These are phyloP conservation scores for Pemphredon lugubris DNA, from an alignment of 2,888 invertebrate genomes.

Conservation along the genomic window DNA sequence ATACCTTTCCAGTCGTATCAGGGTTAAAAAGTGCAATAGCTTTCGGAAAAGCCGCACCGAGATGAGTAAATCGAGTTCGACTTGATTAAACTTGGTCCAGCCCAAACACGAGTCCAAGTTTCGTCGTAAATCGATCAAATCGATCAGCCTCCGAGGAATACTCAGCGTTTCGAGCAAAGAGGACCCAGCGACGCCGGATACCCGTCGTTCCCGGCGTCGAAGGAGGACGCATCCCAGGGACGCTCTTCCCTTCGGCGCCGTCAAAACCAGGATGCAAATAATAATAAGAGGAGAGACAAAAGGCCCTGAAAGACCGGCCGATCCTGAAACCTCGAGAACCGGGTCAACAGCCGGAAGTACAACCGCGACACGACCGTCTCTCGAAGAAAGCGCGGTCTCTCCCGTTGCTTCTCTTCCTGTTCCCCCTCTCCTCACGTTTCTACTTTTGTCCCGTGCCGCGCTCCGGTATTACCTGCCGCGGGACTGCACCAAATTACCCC, in stretches of 20 bases:
- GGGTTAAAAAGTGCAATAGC: no score
- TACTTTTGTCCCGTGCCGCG: conserved; percentile 21
- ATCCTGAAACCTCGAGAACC: conserved; percentile 64
- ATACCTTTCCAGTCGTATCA: no score
- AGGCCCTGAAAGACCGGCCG: conserved; percentile 45
- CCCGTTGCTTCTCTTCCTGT: conserved; percentile 30
- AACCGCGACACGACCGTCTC: conserved; percentile 46
- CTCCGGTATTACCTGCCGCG: conserved; percentile 1
- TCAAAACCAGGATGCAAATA: conserved; percentile 47
- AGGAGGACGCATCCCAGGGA: conserved; percentile 2
- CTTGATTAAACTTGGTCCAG: no score
- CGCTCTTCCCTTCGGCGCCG: neutral
- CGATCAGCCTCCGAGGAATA: no score
- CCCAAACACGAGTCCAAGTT: no score
- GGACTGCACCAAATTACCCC: neutral
- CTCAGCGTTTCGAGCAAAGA: no score
- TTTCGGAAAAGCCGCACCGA: no score
- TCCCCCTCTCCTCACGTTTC: conserved; percentile 17
- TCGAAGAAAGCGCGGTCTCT: conserved; percentile 38
- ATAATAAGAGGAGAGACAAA: conserved; percentile 52
- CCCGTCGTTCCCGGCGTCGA: neutral
- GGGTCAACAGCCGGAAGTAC: conserved; percentile 68
- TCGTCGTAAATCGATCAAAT: no score
- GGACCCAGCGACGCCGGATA: conserved; percentile 3
- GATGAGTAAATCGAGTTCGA: no score